Evolutionary conservation across 2,888 invertebrate genomes (phyloP).

Genomic region (Sarcophaga carnaria): DNA sequence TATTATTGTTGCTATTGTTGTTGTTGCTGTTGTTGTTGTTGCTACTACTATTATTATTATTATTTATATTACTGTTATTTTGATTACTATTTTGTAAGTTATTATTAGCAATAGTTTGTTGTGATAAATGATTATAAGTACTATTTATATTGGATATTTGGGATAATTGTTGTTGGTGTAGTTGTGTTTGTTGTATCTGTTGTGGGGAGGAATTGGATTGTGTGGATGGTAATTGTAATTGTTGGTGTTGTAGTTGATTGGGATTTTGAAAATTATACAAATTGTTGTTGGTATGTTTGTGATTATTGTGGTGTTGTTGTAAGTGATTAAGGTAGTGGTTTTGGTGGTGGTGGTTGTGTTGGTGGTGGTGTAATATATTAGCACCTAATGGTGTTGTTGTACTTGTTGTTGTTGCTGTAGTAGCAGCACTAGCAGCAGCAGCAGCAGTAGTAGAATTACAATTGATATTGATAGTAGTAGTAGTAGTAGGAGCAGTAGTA

Average conservation of each 20-base stretch:
- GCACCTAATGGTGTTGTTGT: constrained; percentile 72
- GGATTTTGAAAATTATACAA: constrained; percentile 60
- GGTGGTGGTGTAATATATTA: constrained; percentile 72
- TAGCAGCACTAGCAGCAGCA: constrained; percentile 76
- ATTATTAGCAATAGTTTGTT: constrained; percentile 55
- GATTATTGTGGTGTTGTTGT: constrained; percentile 71
- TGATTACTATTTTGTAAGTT: constrained; percentile 47
- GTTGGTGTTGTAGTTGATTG: constrained; percentile 71
- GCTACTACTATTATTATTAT: constrained; percentile 73
- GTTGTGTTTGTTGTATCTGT: not conserved
- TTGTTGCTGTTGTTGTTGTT: constrained; percentile 66
- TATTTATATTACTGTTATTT: constrained; percentile 71
- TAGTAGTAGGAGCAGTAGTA: constrained; percentile 74
- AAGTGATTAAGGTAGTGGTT: constrained; percentile 73
- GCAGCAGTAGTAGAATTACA: constrained; percentile 69
- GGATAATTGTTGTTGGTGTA: constrained; percentile 60
- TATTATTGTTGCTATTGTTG: constrained; percentile 71
- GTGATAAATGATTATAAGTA: constrained; percentile 60
- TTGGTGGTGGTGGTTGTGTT: constrained; percentile 74
- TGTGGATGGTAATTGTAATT: constrained; percentile 42
- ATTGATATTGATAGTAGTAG: constrained; percentile 68
- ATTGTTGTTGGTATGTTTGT: constrained; percentile 70
- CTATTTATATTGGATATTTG: constrained; percentile 63
- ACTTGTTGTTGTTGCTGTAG: constrained; percentile 71
- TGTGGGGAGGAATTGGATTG: constrained; percentile 9